Conservation (phyloP, 2,888 invertebrate species). For the Xestia xanthographa region DNA sequence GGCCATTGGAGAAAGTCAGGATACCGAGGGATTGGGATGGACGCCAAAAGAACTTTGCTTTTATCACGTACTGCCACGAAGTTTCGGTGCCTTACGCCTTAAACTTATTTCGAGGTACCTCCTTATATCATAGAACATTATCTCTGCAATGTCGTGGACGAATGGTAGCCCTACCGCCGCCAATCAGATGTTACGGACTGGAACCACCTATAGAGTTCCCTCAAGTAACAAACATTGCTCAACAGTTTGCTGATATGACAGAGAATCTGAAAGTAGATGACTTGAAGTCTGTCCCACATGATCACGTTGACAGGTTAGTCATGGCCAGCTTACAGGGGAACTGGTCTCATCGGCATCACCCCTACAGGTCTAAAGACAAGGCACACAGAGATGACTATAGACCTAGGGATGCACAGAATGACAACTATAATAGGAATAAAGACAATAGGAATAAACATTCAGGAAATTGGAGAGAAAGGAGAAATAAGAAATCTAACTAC, state of each 20-base stretch:
- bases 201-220: constrained; percentile 77
- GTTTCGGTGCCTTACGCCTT: constrained; percentile 94
- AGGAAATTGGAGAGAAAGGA: constrained; percentile 78
- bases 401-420: constrained; percentile 68
- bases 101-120: constrained; percentile 93
- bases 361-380: constrained; percentile 81
- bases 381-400: constrained; percentile 76
- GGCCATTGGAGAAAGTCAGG: constrained; percentile 94
- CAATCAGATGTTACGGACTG: constrained; percentile 82
- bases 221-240: constrained; percentile 74
- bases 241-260: constrained; percentile 85
- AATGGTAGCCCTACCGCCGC: constrained; percentile 79
- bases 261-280: constrained; percentile 78
- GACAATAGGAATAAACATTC: constrained; percentile 70
- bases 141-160: constrained; percentile 84
- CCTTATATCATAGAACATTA: constrained; percentile 91
- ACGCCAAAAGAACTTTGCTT: constrained; percentile 93
- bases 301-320: constrained; percentile 78
- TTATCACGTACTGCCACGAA: constrained; percentile 94
- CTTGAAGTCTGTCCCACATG: constrained; percentile 67
- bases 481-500: constrained; percentile 77
- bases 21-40: constrained; percentile 94
- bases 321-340: constrained; percentile 88
- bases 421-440: constrained; percentile 68
- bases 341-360: constrained; percentile 87